phyloP scores from a whole-genome alignment of 2,888 invertebrate species.

The Blastobasis lacticolella region DNA sequence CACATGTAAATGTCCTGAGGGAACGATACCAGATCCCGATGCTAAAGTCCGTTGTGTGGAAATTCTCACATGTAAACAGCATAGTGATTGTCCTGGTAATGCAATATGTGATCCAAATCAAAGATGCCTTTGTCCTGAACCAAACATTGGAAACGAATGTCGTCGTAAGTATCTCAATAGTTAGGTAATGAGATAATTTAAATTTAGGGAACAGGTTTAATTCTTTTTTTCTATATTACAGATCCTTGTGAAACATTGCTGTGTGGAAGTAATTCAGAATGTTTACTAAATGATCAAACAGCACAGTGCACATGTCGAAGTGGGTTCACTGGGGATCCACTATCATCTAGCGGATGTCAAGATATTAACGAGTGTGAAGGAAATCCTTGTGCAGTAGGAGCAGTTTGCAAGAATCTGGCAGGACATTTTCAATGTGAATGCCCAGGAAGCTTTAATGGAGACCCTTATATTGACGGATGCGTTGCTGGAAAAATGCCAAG shows the following conservation, averaged over 20 bases:
- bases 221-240: slow-evolving; percentile 29
- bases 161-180: slow-evolving; percentile 80
- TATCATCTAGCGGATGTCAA: slow-evolving; percentile 81
- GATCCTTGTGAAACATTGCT: slow-evolving; percentile 92
- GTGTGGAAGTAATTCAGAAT: slow-evolving; percentile 91
- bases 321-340: slow-evolving; percentile 84
- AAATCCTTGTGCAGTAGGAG: slow-evolving; percentile 88
- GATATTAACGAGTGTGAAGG: slow-evolving; percentile 91
- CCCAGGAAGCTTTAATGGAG: slow-evolving; percentile 85
- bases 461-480: slow-evolving; percentile 87
- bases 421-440: slow-evolving; percentile 92
- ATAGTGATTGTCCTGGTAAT: slow-evolving; percentile 91
- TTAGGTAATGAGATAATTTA: neutral
- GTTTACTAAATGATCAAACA: slow-evolving; percentile 86
- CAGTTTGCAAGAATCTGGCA: slow-evolving; percentile 91
- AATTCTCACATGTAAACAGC: slow-evolving; percentile 83
- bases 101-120: slow-evolving; percentile 85
- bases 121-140: slow-evolving; percentile 91
- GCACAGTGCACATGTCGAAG: slow-evolving; percentile 89
- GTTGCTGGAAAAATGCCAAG: slow-evolving; percentile 76
- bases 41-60: slow-evolving; percentile 87
- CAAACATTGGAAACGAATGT: slow-evolving; percentile 93
- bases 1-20: slow-evolving; percentile 86
- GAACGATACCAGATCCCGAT: slow-evolving; percentile 88
- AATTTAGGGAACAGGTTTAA: neutral